phyloP scores from a whole-genome alignment of 2,888 invertebrate genomes.

The Campoplex capitator region DNA sequence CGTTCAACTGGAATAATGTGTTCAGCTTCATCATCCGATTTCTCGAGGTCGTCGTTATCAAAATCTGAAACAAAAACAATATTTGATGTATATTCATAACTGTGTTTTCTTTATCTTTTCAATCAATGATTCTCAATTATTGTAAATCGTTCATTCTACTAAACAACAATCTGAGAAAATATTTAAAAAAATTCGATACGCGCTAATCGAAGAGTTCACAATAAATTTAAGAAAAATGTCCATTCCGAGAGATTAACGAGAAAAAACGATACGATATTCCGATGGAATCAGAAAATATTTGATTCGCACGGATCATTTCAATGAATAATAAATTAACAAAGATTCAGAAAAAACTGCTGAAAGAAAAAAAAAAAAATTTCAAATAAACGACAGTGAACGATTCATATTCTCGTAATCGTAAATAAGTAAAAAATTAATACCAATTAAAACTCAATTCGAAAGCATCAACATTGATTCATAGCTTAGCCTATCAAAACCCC shows the following conservation, averaged over 20 bases:
- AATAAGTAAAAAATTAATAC: neutral
- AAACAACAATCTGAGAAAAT: neutral
- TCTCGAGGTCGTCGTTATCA: slow-evolving; percentile 27
- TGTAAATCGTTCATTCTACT: slow-evolving; percentile 9
- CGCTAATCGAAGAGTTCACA: neutral
- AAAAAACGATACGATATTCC: neutral
- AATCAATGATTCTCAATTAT: slow-evolving; percentile 7
- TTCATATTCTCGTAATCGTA: neutral
- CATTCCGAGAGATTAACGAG: neutral
- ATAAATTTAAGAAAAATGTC: neutral
- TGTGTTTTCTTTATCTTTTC: neutral
- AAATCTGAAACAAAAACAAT: slow-evolving; percentile 52
- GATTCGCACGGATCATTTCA: too few relatives aligned
- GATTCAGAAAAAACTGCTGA: neutral
- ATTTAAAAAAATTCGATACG: neutral
- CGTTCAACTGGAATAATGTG: slow-evolving; percentile 24
- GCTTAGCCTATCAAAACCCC: neutral
- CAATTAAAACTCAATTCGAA: neutral
- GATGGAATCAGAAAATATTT: neutral
- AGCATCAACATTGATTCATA: neutral
- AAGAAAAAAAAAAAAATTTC: neutral
- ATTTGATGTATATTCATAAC: slow-evolving; percentile 4
- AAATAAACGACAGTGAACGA: neutral
- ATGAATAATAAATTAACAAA: neutral
- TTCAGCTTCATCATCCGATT: slow-evolving; percentile 2